Conservation (phyloP, 2,797 vertebrate genomes). For the Schizopygopsis pylzovi region DNA sequence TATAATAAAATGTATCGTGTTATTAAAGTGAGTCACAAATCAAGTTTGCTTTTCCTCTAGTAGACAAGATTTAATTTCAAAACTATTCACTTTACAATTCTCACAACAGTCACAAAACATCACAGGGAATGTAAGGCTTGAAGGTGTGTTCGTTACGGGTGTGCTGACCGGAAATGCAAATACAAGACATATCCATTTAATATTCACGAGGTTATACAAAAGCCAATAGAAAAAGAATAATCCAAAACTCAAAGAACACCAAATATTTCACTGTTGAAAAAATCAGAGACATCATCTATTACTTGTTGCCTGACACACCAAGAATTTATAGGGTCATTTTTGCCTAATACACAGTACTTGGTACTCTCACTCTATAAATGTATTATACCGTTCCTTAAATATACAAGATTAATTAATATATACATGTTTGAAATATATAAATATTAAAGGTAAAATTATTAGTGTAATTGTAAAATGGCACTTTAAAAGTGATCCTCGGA, state of each 20-base stretch:
- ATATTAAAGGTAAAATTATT: background rate
- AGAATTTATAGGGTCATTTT: background rate
- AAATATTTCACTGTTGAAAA: constrained; percentile 27
- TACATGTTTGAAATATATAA: constrained; percentile 22
- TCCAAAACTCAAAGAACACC: constrained; percentile 45
- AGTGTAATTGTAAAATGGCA: constrained; percentile 32
- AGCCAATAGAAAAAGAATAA: constrained; percentile 34
- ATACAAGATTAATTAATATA: background rate
- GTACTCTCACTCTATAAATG: constrained; percentile 23
- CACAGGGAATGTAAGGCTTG: constrained; percentile 40
- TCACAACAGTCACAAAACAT: constrained; percentile 48
- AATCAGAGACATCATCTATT: background rate
- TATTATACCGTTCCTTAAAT: background rate
- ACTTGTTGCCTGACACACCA: constrained; percentile 13
- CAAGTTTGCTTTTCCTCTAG: constrained; percentile 23
- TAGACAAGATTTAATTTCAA: constrained; percentile 39
- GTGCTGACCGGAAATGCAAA: constrained; percentile 28
- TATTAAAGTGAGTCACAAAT: constrained; percentile 33
- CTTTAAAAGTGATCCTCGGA: constrained; percentile 20
- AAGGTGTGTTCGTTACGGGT: constrained; percentile 5
- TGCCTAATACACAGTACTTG: constrained; percentile 10
- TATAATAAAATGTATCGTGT: constrained; percentile 35
- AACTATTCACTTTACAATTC: constrained; percentile 41
- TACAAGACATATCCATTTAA: constrained; percentile 34
- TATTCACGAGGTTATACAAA: constrained; percentile 36